A percentile compares a stretch with the other conserved stretches of the same genome.
Conservation (phyloP, 2,888 invertebrate genomes). For the Alcis repandata region DNA sequence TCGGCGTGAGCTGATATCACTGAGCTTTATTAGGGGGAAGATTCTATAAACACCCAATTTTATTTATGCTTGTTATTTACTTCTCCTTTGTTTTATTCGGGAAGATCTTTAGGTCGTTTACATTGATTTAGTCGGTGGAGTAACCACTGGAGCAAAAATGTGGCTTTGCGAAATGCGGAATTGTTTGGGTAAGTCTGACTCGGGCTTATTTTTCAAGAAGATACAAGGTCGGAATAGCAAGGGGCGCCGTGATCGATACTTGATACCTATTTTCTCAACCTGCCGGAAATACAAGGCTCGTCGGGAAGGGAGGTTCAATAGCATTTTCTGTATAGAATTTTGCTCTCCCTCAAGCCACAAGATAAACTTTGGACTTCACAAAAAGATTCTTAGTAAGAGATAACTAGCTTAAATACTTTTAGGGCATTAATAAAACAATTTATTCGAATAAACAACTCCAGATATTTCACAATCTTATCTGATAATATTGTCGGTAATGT, state of each 20-base stretch:
- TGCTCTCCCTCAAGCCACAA: conserved; percentile 11
- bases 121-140: conserved; percentile 22
- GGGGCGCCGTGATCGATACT: conserved; percentile 32
- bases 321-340: conserved; percentile 11
- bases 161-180: conserved; percentile 16
- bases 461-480: neutral
- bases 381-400: neutral
- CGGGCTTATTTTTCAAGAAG: conserved; percentile 21
- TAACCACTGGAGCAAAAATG: conserved; percentile 1
- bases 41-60: conserved; percentile 72
- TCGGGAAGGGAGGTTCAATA: conserved; percentile 19
- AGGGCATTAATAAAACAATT: neutral
- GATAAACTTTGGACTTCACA: neutral
- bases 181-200: conserved; percentile 15
- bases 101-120: conserved; percentile 19
- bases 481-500: conserved; percentile 7
- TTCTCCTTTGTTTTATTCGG: conserved; percentile 54
- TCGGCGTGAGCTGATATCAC: conserved; percentile 67
- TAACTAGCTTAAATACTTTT: neutral
- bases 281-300: conserved; percentile 20
- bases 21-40: conserved; percentile 71
- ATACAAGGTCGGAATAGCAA: conserved; percentile 31
- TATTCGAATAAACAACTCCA: neutral
- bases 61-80: conserved; percentile 57
- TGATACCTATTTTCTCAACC: conserved; percentile 23